Evolutionary conservation across 2,888 invertebrate genomes (phyloP).

Genomic region (Pinctada fucata): DNA sequence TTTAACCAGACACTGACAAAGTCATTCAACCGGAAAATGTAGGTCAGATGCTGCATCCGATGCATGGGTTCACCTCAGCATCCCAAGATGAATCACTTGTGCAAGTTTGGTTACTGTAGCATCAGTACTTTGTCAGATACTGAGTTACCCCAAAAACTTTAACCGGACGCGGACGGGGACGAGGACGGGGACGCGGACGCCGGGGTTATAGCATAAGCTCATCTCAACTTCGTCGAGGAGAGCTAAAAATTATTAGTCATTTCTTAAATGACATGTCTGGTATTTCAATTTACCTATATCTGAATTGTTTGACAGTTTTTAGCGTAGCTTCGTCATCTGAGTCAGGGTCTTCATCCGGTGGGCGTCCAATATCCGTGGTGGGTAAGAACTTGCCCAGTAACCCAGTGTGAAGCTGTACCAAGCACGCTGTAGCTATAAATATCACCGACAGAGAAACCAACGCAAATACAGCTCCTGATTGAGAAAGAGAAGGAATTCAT

Average conservation of each 20-base stretch:
- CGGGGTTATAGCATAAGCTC: neutral
- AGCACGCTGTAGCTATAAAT: constrained; percentile 57
- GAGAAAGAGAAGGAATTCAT: neutral
- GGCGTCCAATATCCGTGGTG: constrained; percentile 43
- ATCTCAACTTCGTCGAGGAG: neutral
- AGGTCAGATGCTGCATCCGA: too few relatives aligned
- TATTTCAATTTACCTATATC: constrained; percentile 58
- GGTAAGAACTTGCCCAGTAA: constrained; percentile 67
- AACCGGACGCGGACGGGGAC: neutral
- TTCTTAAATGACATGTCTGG: neutral
- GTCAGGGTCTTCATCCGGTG: constrained; percentile 42
- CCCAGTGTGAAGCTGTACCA: constrained; percentile 68
- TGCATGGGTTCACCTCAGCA: neutral
- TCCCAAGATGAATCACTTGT: neutral
- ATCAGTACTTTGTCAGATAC: neutral
- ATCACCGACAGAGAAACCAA: constrained; percentile 64
- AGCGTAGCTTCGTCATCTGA: constrained; percentile 55
- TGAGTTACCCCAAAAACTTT: neutral
- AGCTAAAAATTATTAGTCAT: neutral
- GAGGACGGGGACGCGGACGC: too few relatives aligned
- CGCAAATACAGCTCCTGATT: constrained; percentile 68
- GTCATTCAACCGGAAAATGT: too few relatives aligned
- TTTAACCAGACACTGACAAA: too few relatives aligned
- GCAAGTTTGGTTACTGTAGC: neutral
- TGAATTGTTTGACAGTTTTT: constrained; percentile 66